Evolutionary conservation across 2,797 vertebrate genomes (phyloP).

Genomic region (Pipistrellus kuhlii): DNA sequence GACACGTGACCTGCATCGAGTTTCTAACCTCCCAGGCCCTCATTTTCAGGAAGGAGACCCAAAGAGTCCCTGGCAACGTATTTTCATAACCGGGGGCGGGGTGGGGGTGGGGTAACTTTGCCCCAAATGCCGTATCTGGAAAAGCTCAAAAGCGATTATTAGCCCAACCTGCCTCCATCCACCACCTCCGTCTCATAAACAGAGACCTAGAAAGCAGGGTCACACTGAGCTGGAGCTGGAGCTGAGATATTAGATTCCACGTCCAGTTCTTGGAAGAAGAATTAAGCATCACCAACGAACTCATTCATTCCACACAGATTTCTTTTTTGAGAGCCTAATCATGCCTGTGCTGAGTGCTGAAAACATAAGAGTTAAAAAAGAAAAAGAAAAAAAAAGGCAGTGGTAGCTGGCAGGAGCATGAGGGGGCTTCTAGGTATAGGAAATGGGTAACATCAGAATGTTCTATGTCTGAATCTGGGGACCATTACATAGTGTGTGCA

Average conservation of each 20-base stretch:
- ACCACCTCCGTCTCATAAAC: slow-evolving; percentile 10
- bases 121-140: slow-evolving; percentile 10
- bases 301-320: slow-evolving; percentile 43
- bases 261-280: slow-evolving; percentile 28
- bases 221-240: not conserved
- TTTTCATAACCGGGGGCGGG: not conserved
- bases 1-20: not conserved
- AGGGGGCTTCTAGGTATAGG: not conserved
- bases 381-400: not conserved
- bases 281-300: not conserved
- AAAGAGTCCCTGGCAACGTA: not conserved
- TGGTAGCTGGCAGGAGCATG: not conserved
- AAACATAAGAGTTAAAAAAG: slow-evolving; percentile 33
- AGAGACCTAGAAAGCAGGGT: slow-evolving; percentile 50
- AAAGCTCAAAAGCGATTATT: slow-evolving; percentile 51
- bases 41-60: not conserved
- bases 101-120: not conserved
- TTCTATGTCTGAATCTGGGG: slow-evolving; percentile 26
- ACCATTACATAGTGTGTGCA: not conserved
- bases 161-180: not conserved
- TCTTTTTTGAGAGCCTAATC: not conserved
- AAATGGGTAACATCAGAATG: not conserved
- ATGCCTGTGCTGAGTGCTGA: not conserved
- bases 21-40: slow-evolving; percentile 31
- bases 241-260: not conserved